Evolutionary conservation across 2,113 vertebrate species (phyloP).

Genomic region (Oncorhynchus gorbuscha): DNA sequence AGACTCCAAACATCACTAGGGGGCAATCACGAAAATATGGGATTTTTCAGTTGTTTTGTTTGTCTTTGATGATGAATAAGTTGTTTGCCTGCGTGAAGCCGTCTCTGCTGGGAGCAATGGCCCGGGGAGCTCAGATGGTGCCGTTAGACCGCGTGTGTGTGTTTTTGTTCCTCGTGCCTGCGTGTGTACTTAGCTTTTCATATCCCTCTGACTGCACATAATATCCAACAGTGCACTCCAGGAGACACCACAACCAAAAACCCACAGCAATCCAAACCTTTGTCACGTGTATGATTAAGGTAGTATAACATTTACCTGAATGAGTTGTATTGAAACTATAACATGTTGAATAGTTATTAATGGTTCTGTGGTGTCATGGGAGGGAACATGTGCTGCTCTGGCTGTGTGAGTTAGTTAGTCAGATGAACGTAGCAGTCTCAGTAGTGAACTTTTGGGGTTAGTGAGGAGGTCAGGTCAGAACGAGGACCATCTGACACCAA

Average conservation of each 20-base stretch:
- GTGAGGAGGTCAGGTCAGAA: background rate
- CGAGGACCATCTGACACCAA: slow-evolving; percentile 63
- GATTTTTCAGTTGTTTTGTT: background rate
- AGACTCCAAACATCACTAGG: background rate
- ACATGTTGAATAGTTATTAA: too few species aligned
- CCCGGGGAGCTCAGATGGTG: background rate
- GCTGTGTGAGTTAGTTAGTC: too few species aligned
- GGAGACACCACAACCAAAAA: background rate
- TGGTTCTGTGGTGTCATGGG: too few species aligned
- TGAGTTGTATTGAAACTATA: too few species aligned
- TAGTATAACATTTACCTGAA: too few species aligned
- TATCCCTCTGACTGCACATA: background rate
- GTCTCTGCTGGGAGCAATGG: background rate
- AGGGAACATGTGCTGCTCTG: slow-evolving; percentile 5
- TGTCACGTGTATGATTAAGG: too few species aligned
- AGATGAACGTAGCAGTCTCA: background rate
- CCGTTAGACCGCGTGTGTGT: background rate
- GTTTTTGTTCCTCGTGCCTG: background rate
- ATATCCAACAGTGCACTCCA: background rate
- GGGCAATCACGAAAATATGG: background rate
- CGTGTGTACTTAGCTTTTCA: background rate
- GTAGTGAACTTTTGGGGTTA: background rate
- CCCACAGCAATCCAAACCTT: background rate
- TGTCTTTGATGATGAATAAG: background rate
- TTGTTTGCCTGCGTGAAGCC: background rate